These are phyloP conservation scores for Oreortyx pictus DNA, from an alignment of 2,797 vertebrate genomes.

Conservation along the genomic window DNA sequence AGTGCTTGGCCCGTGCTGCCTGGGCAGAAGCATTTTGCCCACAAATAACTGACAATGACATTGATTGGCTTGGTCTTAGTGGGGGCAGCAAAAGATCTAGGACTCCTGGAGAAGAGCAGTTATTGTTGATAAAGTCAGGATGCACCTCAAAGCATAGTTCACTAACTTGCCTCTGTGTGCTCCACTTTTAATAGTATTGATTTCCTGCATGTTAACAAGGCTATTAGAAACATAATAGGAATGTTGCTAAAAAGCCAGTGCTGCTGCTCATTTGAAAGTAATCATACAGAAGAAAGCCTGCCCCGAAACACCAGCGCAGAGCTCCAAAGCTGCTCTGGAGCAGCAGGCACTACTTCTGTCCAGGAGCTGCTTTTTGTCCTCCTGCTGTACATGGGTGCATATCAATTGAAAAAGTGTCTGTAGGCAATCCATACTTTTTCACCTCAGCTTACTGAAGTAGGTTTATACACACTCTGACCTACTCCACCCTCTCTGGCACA, in stretches of 20 bases:
- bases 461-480: background rate
- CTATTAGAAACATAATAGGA: constrained; percentile 1
- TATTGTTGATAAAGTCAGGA: background rate
- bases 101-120: background rate
- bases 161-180: background rate
- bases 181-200: background rate
- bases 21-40: background rate
- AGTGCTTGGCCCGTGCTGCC: background rate
- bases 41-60: background rate
- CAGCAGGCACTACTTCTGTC: background rate
- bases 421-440: background rate
- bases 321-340: background rate
- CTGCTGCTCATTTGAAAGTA: background rate
- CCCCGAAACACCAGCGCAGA: background rate
- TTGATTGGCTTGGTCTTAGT: background rate
- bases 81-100: background rate
- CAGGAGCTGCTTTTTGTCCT: background rate
- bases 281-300: background rate
- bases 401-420: background rate
- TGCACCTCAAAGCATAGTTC: background rate
- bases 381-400: background rate
- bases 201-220: constrained; percentile 31
- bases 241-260: background rate
- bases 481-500: background rate
- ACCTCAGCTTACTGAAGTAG: background rate